Evolutionary conservation across 2,113 vertebrate genomes (phyloP).

Genomic region (Halichoeres trimaculatus): DNA sequence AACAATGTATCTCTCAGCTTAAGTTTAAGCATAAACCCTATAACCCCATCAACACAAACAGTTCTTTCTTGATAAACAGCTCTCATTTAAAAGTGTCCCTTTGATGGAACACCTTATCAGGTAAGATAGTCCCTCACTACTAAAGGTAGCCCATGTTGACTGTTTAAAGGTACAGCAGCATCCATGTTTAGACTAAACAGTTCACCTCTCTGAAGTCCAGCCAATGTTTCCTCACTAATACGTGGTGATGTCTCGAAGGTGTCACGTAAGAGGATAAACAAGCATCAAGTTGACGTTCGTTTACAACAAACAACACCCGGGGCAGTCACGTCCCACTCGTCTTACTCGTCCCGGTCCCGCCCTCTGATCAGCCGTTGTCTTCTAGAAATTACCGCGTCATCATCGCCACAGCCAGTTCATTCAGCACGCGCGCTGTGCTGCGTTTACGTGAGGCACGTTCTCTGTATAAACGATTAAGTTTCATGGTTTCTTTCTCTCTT

Average conservation of each 20-base stretch:
- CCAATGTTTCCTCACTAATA: not conserved
- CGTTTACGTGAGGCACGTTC: not conserved
- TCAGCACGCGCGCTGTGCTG: not conserved
- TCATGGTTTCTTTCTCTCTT: too few relatives aligned
- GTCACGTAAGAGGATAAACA: slow-evolving; percentile 41
- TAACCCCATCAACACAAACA: too few relatives aligned
- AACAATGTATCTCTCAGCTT: too few relatives aligned
- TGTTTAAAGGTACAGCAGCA: slow-evolving; percentile 10
- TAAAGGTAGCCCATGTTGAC: too few relatives aligned
- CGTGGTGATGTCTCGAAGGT: slow-evolving; percentile 8
- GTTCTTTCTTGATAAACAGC: too few relatives aligned
- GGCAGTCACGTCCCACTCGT: slow-evolving; percentile 76
- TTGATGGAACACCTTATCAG: too few relatives aligned
- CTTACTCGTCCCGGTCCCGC: slow-evolving; percentile 44
- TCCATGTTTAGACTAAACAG: not conserved
- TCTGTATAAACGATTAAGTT: not conserved
- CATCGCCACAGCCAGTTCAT: not conserved
- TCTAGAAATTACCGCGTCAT: not conserved
- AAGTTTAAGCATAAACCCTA: too few relatives aligned
- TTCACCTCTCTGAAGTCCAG: not conserved
- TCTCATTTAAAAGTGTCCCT: too few relatives aligned
- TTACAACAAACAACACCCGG: slow-evolving; percentile 18
- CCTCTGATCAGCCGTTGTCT: not conserved
- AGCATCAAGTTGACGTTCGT: slow-evolving; percentile 2
- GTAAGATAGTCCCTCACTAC: too few relatives aligned